Evolutionary conservation across 2,888 invertebrate genomes (phyloP), one percentile per base, ranked within the genome.

Genomic region (Kuschelorhynchus macadamiae): DNA sequence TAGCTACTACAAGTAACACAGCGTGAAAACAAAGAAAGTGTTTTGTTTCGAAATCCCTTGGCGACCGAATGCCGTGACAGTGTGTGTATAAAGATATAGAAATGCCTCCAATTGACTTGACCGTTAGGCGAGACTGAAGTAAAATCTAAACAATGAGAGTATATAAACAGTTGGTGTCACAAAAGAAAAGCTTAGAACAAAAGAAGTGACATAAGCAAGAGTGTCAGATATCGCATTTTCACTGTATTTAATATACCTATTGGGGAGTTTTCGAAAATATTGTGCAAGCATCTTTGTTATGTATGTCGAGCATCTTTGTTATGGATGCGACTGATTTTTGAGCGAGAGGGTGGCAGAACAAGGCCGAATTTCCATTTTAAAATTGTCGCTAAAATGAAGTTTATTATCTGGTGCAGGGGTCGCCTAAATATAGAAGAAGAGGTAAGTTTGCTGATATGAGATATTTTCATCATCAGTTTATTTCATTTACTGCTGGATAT

Each of bases 91-190:
- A 21, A 52, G 36, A 36, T 18, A 39, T 1, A 52, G 52, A 52
- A 52, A 36, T n/a, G 25, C 7, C 56, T 44, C 14, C 56, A 56
- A 56, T 56, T 56, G 42, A 56, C 56, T 56, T 56, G 56, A 56
- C 56, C 44, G 30, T 42, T 56, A 44, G 41, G 42, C 41, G 44
- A 56, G 25, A 56, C 44, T 42, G 44, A 56, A 44, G 56, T 44
- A 56, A 42, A 56, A 56, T 56, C 44, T 41, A 56, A 56, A 56
- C 56, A 56, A 42, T 42, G 20, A 16, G 56, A 25, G 32, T 3
- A 25, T 7, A 25, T 20, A 56, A 55, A 55, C 55, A 55, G 41
- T 55, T 55, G n/a, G n/a, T 55, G 7, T 16, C 39, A 55, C 42
- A 55, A 21, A 32, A 44, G 56, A 30, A 42, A 18, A 32, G 56